phyloP scores from a whole-genome alignment of 2,113 vertebrate species.

The Periophthalmodon schlosseri region DNA sequence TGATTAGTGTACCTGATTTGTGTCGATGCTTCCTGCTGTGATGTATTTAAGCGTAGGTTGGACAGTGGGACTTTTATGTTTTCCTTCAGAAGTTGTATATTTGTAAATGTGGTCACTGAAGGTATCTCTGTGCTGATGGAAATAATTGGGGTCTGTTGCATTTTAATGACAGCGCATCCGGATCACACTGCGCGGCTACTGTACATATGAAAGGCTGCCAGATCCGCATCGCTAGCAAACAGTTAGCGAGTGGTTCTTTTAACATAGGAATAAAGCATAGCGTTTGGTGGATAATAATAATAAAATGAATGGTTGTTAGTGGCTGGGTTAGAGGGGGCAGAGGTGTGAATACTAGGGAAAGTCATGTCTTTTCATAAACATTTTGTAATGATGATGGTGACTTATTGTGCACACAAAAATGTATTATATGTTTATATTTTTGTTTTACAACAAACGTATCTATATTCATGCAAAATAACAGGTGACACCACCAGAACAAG shows the following conservation, averaged over 20 bases:
- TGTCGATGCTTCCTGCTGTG: not conserved
- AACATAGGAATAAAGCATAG: slow-evolving; percentile 25
- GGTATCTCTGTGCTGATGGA: slow-evolving; percentile 49
- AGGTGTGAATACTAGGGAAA: not conserved
- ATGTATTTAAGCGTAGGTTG: slow-evolving; percentile 1
- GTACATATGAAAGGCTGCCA: slow-evolving; percentile 43
- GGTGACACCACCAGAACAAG: no score
- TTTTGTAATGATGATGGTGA: not conserved
- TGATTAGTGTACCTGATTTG: slow-evolving; percentile 28
- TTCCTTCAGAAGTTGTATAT: slow-evolving; percentile 23
- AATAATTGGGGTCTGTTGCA: slow-evolving; percentile 51
- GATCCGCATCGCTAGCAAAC: slow-evolving; percentile 1
- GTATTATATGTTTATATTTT: no score
- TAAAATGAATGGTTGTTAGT: slow-evolving; percentile 45
- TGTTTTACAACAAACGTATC: no score
- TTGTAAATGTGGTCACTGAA: slow-evolving; percentile 38
- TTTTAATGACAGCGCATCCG: slow-evolving; percentile 49
- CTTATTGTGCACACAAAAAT: no score
- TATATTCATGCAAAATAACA: no score
- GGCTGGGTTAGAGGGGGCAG: not conserved
- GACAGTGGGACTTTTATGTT: slow-evolving; percentile 17
- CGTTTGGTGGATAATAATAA: slow-evolving; percentile 34
- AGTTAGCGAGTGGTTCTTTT: slow-evolving; percentile 22
- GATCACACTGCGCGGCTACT: slow-evolving; percentile 44
- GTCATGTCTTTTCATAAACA: not conserved